These are phyloP conservation scores for Arvicanthis niloticus DNA, from an alignment of 2,113 vertebrate species.

Conservation along the genomic window DNA sequence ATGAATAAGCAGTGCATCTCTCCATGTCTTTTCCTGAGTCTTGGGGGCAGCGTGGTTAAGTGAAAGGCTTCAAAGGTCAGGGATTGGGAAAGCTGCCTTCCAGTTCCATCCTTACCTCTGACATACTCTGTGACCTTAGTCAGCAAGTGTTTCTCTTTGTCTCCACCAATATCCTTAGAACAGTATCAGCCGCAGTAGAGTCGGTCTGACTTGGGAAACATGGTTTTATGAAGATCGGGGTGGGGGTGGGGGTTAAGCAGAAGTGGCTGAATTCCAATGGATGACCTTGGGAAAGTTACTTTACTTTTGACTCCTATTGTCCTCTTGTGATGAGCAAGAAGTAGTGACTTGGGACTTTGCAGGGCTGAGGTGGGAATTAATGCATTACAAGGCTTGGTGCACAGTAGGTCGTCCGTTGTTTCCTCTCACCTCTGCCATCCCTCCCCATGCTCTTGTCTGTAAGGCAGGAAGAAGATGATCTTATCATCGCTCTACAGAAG, in stretches of 20 bases:
- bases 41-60: not conserved
- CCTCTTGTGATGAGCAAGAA: not conserved
- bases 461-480: conserved; percentile 64
- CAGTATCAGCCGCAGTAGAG: not conserved
- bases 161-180: not conserved
- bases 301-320: not conserved
- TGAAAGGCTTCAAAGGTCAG: not conserved
- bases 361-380: conserved; percentile 29
- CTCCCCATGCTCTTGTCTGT: not conserved
- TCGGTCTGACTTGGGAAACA: not conserved
- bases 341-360: not conserved
- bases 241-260: not conserved
- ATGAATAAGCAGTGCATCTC: conserved; percentile 48
- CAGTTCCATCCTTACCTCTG: not conserved
- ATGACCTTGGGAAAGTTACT: not conserved
- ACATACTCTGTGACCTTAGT: not conserved
- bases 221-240: not conserved
- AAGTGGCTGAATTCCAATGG: not conserved
- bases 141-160: not conserved
- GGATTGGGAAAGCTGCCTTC: not conserved
- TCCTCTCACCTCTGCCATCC: conserved; percentile 13
- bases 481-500: conserved; percentile 65
- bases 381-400: not conserved
- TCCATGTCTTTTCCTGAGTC: conserved; percentile 1
- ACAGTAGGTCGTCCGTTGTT: not conserved